These are phyloP conservation scores for Halotydeus destructor DNA, from an alignment of 1,140 invertebrate species.

Conservation along the genomic window DNA sequence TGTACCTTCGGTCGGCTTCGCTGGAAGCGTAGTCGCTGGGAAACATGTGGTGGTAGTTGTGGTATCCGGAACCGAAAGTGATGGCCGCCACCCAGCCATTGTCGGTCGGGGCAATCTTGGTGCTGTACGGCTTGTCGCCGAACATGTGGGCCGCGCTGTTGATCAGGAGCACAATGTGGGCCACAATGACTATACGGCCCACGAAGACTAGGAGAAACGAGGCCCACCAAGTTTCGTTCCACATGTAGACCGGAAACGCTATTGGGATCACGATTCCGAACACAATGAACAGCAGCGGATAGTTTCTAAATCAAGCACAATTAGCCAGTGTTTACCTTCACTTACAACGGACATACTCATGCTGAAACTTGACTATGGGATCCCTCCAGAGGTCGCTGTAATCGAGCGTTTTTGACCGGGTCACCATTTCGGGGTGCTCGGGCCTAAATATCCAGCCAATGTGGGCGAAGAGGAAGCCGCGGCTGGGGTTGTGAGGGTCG, in stretches of 20 bases:
- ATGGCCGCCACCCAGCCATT: conserved; percentile 44
- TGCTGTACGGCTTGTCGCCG: conserved; percentile 72
- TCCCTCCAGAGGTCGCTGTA: conserved; percentile 61
- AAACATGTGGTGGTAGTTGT: conserved; percentile 87
- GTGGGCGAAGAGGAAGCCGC: conserved; percentile 58
- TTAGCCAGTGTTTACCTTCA: not conserved
- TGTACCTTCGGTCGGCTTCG: conserved; percentile 29
- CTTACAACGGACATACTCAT: conserved; percentile 33
- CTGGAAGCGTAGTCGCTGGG: conserved; percentile 49
- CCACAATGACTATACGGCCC: conserved; percentile 48
- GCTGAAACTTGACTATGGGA: conserved; percentile 61
- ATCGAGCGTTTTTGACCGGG: conserved; percentile 65
- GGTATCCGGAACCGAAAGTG: conserved; percentile 65
- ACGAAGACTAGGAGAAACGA: conserved; percentile 56
- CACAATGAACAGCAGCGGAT: conserved; percentile 52
- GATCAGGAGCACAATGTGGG: conserved; percentile 47
- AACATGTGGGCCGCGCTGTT: conserved; percentile 84
- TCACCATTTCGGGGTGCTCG: conserved; percentile 40
- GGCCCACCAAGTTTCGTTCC: conserved; percentile 54
- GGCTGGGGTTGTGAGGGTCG: conserved; percentile 54
- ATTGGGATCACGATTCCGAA: conserved; percentile 67
- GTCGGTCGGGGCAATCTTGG: conserved; percentile 46
- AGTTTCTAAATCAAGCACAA: too few relatives aligned
- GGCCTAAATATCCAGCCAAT: conserved; percentile 54
- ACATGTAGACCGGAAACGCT: conserved; percentile 50